Conservation (phyloP, 2,113 vertebrate genomes). For the Gulo gulo region DNA sequence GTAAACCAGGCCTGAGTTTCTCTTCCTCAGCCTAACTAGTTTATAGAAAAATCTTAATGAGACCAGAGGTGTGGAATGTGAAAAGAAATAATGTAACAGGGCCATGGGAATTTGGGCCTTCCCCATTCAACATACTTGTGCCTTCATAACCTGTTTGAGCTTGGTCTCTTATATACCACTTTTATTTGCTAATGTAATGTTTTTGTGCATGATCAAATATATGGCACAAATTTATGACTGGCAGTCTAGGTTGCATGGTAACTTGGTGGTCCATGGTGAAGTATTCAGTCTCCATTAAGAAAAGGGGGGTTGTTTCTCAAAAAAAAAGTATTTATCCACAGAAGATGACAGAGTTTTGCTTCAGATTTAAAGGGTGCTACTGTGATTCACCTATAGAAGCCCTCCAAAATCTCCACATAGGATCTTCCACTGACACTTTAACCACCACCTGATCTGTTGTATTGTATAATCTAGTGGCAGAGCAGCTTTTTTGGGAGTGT, state of each 20-base stretch:
- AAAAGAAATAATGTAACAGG: background rate
- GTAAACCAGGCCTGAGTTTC: background rate
- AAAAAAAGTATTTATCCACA: background rate
- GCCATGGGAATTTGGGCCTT: background rate
- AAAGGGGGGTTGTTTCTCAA: background rate
- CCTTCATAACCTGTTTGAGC: background rate
- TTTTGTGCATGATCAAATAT: background rate
- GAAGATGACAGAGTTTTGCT: background rate
- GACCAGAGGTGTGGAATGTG: too few relatives aligned
- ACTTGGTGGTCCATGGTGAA: background rate
- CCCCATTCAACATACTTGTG: background rate
- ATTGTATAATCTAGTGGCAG: background rate
- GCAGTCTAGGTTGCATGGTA: background rate
- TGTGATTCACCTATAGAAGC: background rate
- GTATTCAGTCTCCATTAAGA: background rate
- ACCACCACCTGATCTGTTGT: background rate
- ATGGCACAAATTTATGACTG: background rate
- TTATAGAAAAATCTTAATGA: background rate
- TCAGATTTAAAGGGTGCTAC: background rate
- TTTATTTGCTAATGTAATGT: background rate
- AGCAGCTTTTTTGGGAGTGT: background rate
- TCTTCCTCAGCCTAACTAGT: background rate
- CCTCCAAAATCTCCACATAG: background rate
- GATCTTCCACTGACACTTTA: background rate
- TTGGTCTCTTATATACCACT: background rate